Conservation (phyloP, 2,797 vertebrate genomes). For the Antrozous pallidus region DNA sequence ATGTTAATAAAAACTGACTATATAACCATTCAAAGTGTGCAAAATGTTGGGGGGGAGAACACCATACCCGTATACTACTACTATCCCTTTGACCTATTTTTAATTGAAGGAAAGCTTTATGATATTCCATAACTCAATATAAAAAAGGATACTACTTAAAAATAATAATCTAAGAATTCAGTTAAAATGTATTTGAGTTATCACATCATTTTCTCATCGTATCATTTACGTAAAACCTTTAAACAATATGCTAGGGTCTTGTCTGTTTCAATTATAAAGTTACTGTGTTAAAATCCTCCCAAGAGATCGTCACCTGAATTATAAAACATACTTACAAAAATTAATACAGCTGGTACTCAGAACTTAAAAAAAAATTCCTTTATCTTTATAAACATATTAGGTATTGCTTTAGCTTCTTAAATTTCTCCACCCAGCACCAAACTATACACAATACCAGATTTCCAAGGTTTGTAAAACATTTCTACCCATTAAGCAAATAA, state of each 20-base stretch:
- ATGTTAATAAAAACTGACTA: too few species aligned
- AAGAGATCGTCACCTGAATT: slow-evolving; percentile 16
- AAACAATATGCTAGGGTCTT: background rate
- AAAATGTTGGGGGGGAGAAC: too few species aligned
- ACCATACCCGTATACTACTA: background rate
- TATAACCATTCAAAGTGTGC: too few species aligned
- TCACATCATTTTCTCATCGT: slow-evolving; percentile 29
- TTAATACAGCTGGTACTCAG: slow-evolving; percentile 2
- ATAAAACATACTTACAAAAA: background rate
- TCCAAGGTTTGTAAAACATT: background rate
- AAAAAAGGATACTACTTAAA: slow-evolving; percentile 54
- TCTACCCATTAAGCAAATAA: background rate
- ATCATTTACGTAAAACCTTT: slow-evolving; percentile 36
- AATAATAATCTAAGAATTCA: slow-evolving; percentile 3
- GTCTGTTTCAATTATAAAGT: slow-evolving; percentile 39
- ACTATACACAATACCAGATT: background rate
- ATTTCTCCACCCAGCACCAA: slow-evolving; percentile 19
- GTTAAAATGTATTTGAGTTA: slow-evolving; percentile 21
- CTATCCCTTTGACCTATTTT: slow-evolving; percentile 25
- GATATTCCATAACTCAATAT: slow-evolving; percentile 19
- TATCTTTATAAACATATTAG: background rate
- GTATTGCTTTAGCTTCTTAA: slow-evolving; percentile 1
- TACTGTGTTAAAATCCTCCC: slow-evolving; percentile 18
- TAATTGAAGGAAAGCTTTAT: slow-evolving; percentile 53
- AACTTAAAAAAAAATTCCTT: slow-evolving; percentile 5